Evolutionary conservation across 2,113 vertebrate species (phyloP), one percentile per base, ranked within the genome.

Genomic region (Neopipo cinnamomea): DNA sequence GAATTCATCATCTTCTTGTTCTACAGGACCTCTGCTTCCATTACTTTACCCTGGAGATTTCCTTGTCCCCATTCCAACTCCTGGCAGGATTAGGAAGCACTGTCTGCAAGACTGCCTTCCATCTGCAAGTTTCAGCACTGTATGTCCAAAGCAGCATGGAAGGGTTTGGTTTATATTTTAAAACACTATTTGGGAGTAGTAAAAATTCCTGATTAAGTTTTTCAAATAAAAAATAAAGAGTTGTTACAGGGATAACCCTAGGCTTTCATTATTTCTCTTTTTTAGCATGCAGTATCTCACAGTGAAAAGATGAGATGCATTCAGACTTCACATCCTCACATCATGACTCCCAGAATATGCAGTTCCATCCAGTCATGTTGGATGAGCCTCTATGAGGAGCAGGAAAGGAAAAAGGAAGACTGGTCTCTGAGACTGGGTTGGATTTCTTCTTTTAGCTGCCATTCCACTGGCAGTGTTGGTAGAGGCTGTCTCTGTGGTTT

Each of bases 11-110:
- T 88, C 67, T 33, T 68, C 66, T 73, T 96, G 93, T 95, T 93
- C 96, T 97, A 91, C 91, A 96, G 92, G 95, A 97, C 88, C 92
- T 93, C 92, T 93, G 94, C 80, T 97, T 59, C 93, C 8, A 0
- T 71, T 88, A 84, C 70, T 93, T 87, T 89, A 85, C 93, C 39
- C 70, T 47, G 41, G 85, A 91, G 81, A 65, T 52, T 96, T 88
- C 55, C 28, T 81, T 93, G 87, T 78, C 88, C 73, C 61, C 21
- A 37, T 59, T 84, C 83, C 84, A 92, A 4, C 47, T 91, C 55
- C 83, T 83, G 71, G 58, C 88, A 97, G 92, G 59, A 56, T 94
- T 85, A 84, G 63, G 75, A 89, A 83, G 74, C 84, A 68, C 56
- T 89, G 71, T 77, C 92, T 88, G 94, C 90, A 97, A 95, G 90